These are phyloP conservation scores for Drosophila monieri DNA, from an alignment of 2,888 invertebrate species.

Conservation along the genomic window DNA sequence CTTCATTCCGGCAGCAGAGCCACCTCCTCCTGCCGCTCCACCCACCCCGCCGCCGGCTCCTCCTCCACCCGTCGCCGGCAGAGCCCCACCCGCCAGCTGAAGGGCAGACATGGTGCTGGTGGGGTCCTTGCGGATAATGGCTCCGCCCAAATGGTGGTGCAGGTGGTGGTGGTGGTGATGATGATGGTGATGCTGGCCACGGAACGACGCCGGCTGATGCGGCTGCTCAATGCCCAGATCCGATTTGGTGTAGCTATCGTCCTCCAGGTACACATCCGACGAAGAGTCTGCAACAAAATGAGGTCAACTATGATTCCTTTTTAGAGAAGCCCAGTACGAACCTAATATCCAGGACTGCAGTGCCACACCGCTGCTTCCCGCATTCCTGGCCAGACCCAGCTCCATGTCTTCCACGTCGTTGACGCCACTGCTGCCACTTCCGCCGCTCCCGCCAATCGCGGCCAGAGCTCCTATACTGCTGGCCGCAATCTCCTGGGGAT, in stretches of 20 bases:
- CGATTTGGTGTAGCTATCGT: conserved; percentile 83
- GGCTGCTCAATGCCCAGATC: conserved; percentile 83
- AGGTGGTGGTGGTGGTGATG: conserved; percentile 57
- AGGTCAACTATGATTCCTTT: not conserved
- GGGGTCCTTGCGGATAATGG: conserved; percentile 86
- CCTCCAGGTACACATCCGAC: conserved; percentile 83
- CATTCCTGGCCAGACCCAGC: conserved; percentile 68
- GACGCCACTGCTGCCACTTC: conserved; percentile 35
- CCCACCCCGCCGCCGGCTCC: conserved; percentile 40
- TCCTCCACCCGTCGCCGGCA: conserved; percentile 31
- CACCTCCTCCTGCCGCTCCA: conserved; percentile 18
- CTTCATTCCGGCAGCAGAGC: conserved; percentile 66
- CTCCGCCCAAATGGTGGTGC: conserved; percentile 68
- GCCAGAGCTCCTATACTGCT: conserved; percentile 66
- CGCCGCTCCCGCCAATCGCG: conserved; percentile 49
- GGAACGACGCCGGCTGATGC: conserved; percentile 50
- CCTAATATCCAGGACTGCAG: conserved; percentile 80
- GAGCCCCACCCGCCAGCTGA: conserved; percentile 84
- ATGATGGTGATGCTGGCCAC: conserved; percentile 61
- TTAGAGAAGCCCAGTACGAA: conserved; percentile 15
- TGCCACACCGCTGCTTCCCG: conserved; percentile 61
- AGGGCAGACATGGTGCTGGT: conserved; percentile 87
- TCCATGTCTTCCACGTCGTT: conserved; percentile 75
- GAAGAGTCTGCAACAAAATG: conserved; percentile 74
- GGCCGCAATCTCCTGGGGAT: conserved; percentile 51